These are phyloP conservation scores for Ormyrus nitidulus DNA, from an alignment of 2,888 invertebrate species.

Conservation along the genomic window DNA sequence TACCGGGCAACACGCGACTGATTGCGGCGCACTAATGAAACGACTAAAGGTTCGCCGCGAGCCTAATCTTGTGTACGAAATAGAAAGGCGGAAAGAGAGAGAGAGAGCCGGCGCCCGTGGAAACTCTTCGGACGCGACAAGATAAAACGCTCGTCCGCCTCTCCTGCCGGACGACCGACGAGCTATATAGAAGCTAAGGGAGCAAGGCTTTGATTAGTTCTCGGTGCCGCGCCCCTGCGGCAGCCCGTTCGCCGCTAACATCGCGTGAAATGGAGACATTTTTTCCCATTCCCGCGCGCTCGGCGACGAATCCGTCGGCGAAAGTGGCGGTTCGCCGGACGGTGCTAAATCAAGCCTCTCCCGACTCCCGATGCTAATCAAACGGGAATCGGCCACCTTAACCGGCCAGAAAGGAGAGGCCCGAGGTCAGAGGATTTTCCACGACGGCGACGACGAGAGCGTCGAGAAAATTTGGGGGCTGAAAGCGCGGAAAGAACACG, in stretches of 20 bases:
- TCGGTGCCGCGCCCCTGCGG: slow-evolving; percentile 32
- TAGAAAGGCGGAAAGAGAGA: slow-evolving; percentile 53
- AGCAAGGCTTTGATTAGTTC: slow-evolving; percentile 53
- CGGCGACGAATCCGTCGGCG: neutral
- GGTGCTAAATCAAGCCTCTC: too few species aligned
- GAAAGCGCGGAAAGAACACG: neutral
- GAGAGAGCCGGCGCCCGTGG: slow-evolving; percentile 24
- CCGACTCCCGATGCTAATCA: too few species aligned
- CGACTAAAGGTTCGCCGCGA: slow-evolving; percentile 65
- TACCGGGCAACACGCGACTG: slow-evolving; percentile 60
- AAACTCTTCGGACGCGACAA: slow-evolving; percentile 32
- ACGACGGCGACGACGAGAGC: slow-evolving; percentile 12
- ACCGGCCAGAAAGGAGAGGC: neutral
- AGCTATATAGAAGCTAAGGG: neutral
- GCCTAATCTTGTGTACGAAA: slow-evolving; percentile 69
- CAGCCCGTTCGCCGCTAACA: neutral
- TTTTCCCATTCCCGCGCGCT: neutral
- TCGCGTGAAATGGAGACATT: slow-evolving; percentile 20
- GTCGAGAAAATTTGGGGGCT: neutral
- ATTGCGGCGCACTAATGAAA: slow-evolving; percentile 74
- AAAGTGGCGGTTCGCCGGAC: too few species aligned
- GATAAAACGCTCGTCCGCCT: slow-evolving; percentile 50
- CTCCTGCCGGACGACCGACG: slow-evolving; percentile 15
- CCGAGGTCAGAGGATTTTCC: slow-evolving; percentile 56
- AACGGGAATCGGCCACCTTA: too few species aligned